Evolutionary conservation across 2,797 vertebrate genomes (phyloP).

Genomic region (Chiloscyllium punctatum): DNA sequence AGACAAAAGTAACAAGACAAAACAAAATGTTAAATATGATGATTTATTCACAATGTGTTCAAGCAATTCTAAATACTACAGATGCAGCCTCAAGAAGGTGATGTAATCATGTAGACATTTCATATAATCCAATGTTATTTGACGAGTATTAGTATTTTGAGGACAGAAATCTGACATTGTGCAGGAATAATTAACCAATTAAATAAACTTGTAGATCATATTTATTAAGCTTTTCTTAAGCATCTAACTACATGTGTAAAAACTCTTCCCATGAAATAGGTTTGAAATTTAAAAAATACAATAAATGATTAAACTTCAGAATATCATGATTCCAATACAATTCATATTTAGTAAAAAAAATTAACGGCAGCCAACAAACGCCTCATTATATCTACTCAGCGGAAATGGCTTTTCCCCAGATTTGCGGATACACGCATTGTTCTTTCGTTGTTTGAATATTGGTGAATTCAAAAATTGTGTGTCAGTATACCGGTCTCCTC

Average conservation of each 20-base stretch:
- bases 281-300: slow-evolving; percentile 28
- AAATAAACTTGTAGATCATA: neutral
- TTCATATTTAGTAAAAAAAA: slow-evolving; percentile 41
- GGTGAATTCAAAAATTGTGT: slow-evolving; percentile 78
- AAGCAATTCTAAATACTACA: neutral
- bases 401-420: slow-evolving; percentile 50
- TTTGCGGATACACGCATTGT: neutral
- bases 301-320: neutral
- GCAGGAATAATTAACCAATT: neutral
- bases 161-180: neutral
- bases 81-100: neutral
- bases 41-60: neutral
- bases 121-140: neutral
- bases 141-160: neutral
- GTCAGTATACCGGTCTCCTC: slow-evolving; percentile 88
- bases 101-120: neutral
- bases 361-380: slow-evolving; percentile 64
- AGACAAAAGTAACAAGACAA: neutral
- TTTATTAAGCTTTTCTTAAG: neutral
- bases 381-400: slow-evolving; percentile 65
- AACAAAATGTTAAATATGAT: neutral
- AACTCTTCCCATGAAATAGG: neutral
- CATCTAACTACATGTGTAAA: neutral
- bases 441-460: slow-evolving; percentile 72
- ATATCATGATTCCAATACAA: slow-evolving; percentile 13